Percentiles rank a stretch among this genome's conserved stretches.
phyloP scores from a whole-genome alignment of 2,797 vertebrate genomes.

The Halcyon badia region DNA sequence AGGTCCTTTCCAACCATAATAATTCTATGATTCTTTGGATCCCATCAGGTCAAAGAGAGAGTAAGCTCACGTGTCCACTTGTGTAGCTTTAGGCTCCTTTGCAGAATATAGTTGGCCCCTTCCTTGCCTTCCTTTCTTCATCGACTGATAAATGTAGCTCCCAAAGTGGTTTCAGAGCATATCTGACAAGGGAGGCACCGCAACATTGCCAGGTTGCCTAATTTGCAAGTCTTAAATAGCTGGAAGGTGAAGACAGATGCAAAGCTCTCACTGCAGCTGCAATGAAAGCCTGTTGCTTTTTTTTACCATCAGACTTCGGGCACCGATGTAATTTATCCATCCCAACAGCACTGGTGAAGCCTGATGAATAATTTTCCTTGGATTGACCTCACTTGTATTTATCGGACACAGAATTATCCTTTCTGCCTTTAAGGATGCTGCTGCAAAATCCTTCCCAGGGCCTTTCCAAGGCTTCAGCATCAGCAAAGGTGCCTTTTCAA shows the following conservation, averaged over 20 bases:
- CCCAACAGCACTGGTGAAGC: not conserved
- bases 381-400: not conserved
- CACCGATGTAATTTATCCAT: not conserved
- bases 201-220: not conserved
- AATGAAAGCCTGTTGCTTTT: not conserved
- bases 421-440: not conserved
- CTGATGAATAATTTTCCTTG: not conserved
- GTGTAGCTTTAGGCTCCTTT: not conserved
- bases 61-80: rapidly evolving
- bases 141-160: rapidly evolving
- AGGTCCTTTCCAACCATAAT: too few species aligned
- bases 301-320: not conserved
- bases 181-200: not conserved
- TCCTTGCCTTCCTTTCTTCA: not conserved
- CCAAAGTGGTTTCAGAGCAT: not conserved
- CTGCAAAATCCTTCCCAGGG: not conserved
- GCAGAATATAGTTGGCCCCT: not conserved
- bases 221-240: not conserved
- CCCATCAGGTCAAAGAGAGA: not conserved
- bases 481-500: not conserved
- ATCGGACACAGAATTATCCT: not conserved
- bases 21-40: not conserved
- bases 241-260: not conserved
- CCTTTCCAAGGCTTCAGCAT: not conserved
- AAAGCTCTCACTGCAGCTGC: not conserved